Evolutionary conservation across 53 echinoderm and acorn worm genomes (phyloP).

Genomic region (Paracentrotus lividus): DNA sequence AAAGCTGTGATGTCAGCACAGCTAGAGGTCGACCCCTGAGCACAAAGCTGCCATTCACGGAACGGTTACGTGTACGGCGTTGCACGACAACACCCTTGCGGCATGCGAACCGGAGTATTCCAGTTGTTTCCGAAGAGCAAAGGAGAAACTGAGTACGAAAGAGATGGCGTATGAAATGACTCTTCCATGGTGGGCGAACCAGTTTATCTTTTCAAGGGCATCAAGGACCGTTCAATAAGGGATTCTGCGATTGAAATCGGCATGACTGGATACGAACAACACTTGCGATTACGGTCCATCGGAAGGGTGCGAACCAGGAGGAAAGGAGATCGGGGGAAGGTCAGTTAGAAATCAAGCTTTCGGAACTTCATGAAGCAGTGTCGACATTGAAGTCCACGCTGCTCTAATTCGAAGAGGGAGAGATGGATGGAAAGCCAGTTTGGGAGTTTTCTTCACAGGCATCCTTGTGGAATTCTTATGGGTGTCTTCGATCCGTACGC

Average conservation of each 20-base stretch:
- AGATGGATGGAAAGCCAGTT: constrained; percentile 76
- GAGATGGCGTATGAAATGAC: constrained; percentile 80
- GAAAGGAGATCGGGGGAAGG: constrained; percentile 69
- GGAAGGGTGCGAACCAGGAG: constrained; percentile 62
- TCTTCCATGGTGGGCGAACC: constrained; percentile 61
- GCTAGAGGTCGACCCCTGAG: constrained; percentile 73
- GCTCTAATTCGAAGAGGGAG: constrained; percentile 30
- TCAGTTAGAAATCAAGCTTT: constrained; percentile 71
- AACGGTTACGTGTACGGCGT: constrained; percentile 73
- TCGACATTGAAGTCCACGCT: constrained; percentile 76
- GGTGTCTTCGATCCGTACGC: constrained; percentile 67
- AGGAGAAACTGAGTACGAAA: constrained; percentile 63
- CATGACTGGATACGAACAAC: constrained; percentile 79
- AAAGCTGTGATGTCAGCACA: constrained; percentile 70
- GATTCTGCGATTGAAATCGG: constrained; percentile 82
- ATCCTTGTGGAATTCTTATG: constrained; percentile 76
- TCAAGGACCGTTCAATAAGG: constrained; percentile 79
- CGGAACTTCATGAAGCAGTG: constrained; percentile 81
- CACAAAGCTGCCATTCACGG: constrained; percentile 78
- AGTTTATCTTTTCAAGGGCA: constrained; percentile 70
- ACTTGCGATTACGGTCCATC: constrained; percentile 65
- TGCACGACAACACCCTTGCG: constrained; percentile 71
- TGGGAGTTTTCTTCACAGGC: constrained; percentile 82
- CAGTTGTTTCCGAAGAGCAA: constrained; percentile 74
- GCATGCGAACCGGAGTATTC: constrained; percentile 74